phyloP scores from a whole-genome alignment of 2,888 invertebrate species.

The Drosophila peninsularis region DNA sequence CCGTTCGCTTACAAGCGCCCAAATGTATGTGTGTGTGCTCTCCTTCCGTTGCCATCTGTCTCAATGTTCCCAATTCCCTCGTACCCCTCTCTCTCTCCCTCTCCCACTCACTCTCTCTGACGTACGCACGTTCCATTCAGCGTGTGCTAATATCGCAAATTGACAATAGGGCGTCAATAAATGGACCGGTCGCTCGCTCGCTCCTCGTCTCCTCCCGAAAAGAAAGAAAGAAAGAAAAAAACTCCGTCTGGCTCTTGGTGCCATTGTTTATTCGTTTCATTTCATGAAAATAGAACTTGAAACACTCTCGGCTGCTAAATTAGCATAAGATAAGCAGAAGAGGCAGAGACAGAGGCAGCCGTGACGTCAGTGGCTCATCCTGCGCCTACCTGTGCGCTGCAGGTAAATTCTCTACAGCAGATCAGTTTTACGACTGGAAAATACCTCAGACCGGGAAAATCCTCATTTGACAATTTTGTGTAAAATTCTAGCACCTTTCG shows the following conservation, averaged over 20 bases:
- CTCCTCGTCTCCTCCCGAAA: conserved; percentile 4
- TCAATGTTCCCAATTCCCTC: background rate
- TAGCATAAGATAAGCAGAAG: conserved; percentile 73
- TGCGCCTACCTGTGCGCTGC: conserved; percentile 33
- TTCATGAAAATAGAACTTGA: conserved; percentile 59
- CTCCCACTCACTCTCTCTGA: conserved; percentile 6
- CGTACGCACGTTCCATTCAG: conserved; percentile 51
- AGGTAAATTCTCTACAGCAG: conserved; percentile 39
- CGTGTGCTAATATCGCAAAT: conserved; percentile 73
- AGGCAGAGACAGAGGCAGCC: too few species aligned
- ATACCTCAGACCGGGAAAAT: conserved; percentile 38
- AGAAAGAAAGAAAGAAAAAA: background rate
- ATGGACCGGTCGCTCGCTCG: conserved; percentile 49
- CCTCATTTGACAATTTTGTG: conserved; percentile 47
- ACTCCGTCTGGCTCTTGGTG: conserved; percentile 13
- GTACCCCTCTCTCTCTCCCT: background rate
- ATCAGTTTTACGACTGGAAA: conserved; percentile 50
- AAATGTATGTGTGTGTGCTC: conserved; percentile 16
- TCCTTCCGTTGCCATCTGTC: conserved; percentile 38
- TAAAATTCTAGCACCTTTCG: conserved; percentile 52
- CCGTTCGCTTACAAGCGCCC: conserved; percentile 63
- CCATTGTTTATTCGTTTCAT: conserved; percentile 62
- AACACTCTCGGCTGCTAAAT: conserved; percentile 49
- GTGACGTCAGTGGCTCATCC: conserved; percentile 59
- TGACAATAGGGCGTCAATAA: conserved; percentile 71